Evolutionary conservation across 2,113 vertebrate genomes (phyloP).

Genomic region (Plecotus auritus): DNA sequence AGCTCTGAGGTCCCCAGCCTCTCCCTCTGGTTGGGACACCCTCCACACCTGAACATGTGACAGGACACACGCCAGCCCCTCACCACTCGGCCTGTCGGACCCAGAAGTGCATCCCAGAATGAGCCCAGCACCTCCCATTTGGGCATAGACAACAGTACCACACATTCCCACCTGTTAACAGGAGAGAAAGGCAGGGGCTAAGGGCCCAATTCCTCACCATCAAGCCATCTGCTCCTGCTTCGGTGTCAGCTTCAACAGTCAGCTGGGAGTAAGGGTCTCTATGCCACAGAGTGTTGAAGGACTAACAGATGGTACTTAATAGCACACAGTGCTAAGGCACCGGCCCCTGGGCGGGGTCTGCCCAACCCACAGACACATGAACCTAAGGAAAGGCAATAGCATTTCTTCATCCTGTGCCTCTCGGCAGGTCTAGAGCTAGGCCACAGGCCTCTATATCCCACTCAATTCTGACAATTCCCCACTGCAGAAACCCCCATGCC

Average conservation of each 20-base stretch:
- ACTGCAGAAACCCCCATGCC: no score
- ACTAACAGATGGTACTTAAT: accelerated
- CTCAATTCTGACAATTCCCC: no score
- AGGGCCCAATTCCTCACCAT: neutral
- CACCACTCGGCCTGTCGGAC: no score
- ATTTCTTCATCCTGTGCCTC: accelerated
- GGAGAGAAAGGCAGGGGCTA: no score
- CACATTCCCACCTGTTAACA: accelerated
- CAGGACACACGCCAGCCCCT: neutral
- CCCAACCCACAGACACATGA: accelerated
- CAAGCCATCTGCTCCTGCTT: neutral
- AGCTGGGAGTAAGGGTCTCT: neutral
- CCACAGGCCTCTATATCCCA: neutral
- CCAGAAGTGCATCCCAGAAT: accelerated
- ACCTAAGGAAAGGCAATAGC: neutral
- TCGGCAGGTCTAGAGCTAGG: accelerated
- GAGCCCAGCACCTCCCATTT: neutral
- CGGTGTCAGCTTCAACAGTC: neutral
- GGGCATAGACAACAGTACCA: accelerated
- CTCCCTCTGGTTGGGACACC: neutral
- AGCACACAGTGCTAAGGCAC: neutral
- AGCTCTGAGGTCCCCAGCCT: neutral
- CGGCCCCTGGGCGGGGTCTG: no score
- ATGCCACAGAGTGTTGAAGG: no score
- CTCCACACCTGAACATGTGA: neutral